phyloP scores from a whole-genome alignment of 1,140 invertebrate species.

The Drosophila yakuba region DNA sequence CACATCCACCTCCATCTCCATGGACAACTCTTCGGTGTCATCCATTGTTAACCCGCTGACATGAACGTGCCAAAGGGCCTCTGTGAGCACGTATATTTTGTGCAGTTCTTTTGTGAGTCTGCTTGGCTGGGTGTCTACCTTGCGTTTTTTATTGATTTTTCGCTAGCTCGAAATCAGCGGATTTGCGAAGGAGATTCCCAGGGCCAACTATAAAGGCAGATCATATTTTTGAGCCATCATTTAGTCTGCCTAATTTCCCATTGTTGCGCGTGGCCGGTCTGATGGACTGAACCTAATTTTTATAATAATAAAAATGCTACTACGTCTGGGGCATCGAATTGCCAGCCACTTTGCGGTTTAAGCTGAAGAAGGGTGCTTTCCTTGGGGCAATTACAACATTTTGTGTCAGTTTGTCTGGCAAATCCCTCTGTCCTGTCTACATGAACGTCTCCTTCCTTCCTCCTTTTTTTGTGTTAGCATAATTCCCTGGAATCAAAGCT shows the following conservation, averaged over 20 bases:
- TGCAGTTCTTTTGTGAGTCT: conserved; percentile 13
- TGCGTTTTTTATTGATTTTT: conserved; percentile 32
- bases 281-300: conserved; percentile 71
- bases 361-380: conserved; percentile 4
- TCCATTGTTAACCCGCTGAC: conserved; percentile 68
- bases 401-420: conserved; percentile 78
- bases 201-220: conserved; percentile 18
- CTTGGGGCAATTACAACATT: conserved; percentile 77
- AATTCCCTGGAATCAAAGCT: conserved; percentile 81
- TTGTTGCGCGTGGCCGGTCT: conserved; percentile 66
- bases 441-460: conserved; percentile 17
- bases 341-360: conserved; percentile 63
- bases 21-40: conserved; percentile 32
- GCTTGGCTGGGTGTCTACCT: not conserved
- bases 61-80: conserved; percentile 78
- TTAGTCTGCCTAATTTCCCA: conserved; percentile 45
- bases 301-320: conserved; percentile 79
- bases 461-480: conserved; percentile 48
- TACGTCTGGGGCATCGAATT: conserved; percentile 41
- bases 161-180: not conserved
- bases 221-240: conserved; percentile 32
- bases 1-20: conserved; percentile 5
- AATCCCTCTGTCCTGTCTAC: conserved; percentile 66
- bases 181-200: conserved; percentile 20
- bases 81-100: conserved; percentile 11